Base-by-base conservation (phyloP, 2,797 vertebrate species). In the Coendou prehensilis region DNA sequence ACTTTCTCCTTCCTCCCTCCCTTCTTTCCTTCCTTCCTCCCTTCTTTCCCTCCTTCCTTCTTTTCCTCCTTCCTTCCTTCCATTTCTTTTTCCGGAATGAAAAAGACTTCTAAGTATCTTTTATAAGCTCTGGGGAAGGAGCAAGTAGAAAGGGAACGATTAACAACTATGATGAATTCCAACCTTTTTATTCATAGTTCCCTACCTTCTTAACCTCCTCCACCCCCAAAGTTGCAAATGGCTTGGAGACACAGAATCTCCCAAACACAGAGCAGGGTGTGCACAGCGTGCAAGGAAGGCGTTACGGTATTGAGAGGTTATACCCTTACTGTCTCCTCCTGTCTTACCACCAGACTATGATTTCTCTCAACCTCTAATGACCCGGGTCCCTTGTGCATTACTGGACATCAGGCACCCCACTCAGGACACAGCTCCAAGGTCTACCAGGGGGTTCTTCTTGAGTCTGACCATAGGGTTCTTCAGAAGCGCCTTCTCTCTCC, bases 171-270 rank as follows among this genome's bases (percentile, higher is more conserved):
- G 33, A 90, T 90, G 57, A 86, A 78, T 79, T 82, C 52, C 15
- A 75, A 89, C 75, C 41, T 33, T 94, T 83, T 89, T 50, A 87
- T 41, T 89, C 57, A 93, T 22, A 79, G 73, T 23, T 56, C 18
- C 30, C 41, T 82, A 75, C 52, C n/a, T 45, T 63, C 75, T 3
- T 17, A 93, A 83, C 5, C 23, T 64, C 61, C 37, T 94, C 56
- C 47, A 59, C 59, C 6, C 26, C 28, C 73, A 91, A 71, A 93
- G 10, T n/a, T 52, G 86, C 23, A 61, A 28, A n/a, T n/a, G 71
- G 14, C 52, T 75, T 63, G 23, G 63, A 89, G 61, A 91, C 92
- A 75, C 1, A 30, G 9, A 78, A n/a, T 75, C 20, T 41, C n/a
- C n/a, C 15, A 92, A 81, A 83, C 30, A 59, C 13, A 47, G 26